A percentile compares a stretch with the other conserved stretches of the same genome.
Conservation (phyloP, 2,888 invertebrate species). For the Eupsilia transversa region DNA sequence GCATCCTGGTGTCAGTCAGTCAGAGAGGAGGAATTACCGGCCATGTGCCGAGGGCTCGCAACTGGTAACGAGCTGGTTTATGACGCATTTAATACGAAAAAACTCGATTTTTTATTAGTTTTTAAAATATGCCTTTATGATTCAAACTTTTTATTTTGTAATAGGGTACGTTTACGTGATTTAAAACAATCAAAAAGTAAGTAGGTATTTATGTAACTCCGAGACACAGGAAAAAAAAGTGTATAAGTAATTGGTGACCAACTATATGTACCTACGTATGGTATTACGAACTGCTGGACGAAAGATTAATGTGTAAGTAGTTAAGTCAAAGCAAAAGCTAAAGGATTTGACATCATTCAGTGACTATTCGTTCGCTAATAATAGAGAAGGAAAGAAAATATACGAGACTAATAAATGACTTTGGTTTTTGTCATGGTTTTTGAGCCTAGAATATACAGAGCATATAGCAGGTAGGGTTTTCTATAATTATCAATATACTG, state of each 20-base stretch:
- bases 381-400: background rate
- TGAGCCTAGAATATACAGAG: too few species aligned
- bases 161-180: background rate
- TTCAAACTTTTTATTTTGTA: background rate
- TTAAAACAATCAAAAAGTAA: background rate
- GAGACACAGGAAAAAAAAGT: background rate
- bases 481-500: background rate
- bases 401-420: background rate
- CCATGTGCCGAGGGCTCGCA: conserved; percentile 54
- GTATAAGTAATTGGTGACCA: background rate
- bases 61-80: conserved; percentile 4
- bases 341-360: background rate
- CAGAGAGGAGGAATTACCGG: conserved; percentile 72
- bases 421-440: background rate
- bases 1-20: conserved; percentile 83
- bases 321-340: background rate
- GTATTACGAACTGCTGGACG: background rate
- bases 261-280: background rate
- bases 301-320: background rate
- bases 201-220: background rate
- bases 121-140: too few species aligned
- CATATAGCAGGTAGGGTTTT: background rate
- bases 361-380: background rate
- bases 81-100: background rate
- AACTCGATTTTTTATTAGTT: background rate